Evolutionary conservation across 2,113 vertebrate genomes (phyloP).

Genomic region (Bothrops jararaca): DNA sequence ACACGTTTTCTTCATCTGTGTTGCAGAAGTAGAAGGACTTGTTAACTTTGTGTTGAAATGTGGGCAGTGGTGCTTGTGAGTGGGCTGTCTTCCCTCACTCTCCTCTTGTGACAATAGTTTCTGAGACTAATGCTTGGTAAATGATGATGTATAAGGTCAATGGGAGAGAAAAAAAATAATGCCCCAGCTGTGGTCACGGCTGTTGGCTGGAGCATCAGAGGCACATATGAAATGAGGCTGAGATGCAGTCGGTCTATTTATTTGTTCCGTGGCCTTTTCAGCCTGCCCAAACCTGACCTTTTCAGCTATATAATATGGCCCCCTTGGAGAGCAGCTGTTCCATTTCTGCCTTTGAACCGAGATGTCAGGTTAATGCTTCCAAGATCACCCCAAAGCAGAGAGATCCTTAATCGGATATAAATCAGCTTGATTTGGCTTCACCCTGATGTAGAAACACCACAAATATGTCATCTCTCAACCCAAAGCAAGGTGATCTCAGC

Average conservation of each 20-base stretch:
- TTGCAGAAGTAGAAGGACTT: not conserved
- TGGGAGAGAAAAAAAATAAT: constrained; percentile 54
- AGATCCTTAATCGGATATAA: not conserved
- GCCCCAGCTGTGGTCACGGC: constrained; percentile 57
- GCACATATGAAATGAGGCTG: constrained; percentile 49
- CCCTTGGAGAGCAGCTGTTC: constrained; percentile 27
- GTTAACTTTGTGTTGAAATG: not conserved
- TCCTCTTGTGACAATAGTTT: not conserved
- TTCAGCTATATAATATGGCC: constrained; percentile 22
- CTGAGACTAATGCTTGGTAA: not conserved
- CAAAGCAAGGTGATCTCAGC: not conserved
- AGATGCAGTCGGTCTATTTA: constrained; percentile 59
- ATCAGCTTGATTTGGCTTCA: not conserved
- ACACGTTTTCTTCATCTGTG: not conserved
- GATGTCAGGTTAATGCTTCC: constrained; percentile 16
- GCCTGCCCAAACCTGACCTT: constrained; percentile 58
- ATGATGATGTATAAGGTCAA: not conserved
- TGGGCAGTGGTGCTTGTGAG: not conserved
- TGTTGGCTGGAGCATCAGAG: constrained; percentile 54
- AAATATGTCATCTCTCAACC: not conserved
- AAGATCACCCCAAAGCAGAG: not conserved
- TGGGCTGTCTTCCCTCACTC: not conserved
- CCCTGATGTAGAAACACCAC: not conserved
- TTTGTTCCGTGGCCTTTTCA: constrained; percentile 63
- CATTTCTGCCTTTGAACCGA: constrained; percentile 7